A percentile compares a stretch with the other conserved stretches of the same genome.
Evolutionary conservation across 1,140 invertebrate species (phyloP).

Genomic region (Pseudachorutes palmiensis): DNA sequence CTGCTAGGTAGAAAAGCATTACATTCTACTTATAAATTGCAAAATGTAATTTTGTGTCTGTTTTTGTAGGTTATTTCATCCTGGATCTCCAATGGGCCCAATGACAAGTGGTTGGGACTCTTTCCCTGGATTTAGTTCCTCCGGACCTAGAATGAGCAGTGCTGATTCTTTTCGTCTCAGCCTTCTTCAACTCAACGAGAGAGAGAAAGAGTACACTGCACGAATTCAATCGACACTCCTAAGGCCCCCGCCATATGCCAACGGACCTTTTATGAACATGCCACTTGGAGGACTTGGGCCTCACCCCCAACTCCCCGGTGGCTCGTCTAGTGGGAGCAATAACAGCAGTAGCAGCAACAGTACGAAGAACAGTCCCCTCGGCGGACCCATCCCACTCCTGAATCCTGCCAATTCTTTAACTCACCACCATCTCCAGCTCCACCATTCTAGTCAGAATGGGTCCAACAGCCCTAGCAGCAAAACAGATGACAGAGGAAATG

Average conservation of each 20-base stretch:
- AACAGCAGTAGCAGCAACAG: slow-evolving; percentile 6
- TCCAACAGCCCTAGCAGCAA: slow-evolving; percentile 29
- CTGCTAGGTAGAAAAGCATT: slow-evolving; percentile 19
- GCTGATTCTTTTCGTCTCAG: slow-evolving; percentile 32
- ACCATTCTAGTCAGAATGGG: slow-evolving; percentile 38
- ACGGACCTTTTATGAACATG: slow-evolving; percentile 29
- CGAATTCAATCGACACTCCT: slow-evolving; percentile 17
- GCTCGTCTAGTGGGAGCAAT: slow-evolving; percentile 12
- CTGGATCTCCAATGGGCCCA: slow-evolving; percentile 26
- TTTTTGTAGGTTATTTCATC: slow-evolving; percentile 30
- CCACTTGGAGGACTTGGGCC: slow-evolving; percentile 20
- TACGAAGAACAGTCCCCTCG: slow-evolving; percentile 19
- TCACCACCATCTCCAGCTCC: slow-evolving; percentile 13
- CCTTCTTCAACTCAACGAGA: slow-evolving; percentile 31
- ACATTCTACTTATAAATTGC: slow-evolving; percentile 2
- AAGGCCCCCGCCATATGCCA: slow-evolving; percentile 24
- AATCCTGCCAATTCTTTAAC: slow-evolving; percentile 20
- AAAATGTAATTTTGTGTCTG: too few relatives aligned
- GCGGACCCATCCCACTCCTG: slow-evolving; percentile 27
- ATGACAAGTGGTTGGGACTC: slow-evolving; percentile 30
- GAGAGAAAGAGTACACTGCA: slow-evolving; percentile 25
- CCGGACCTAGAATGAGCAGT: slow-evolving; percentile 20
- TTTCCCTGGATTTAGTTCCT: slow-evolving; percentile 22
- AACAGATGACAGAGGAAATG: slow-evolving; percentile 23
- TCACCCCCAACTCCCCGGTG: not conserved